Percentiles rank a stretch among this genome's conserved stretches.
These are phyloP conservation scores for Eptatretus atami DNA, from an alignment of 2,797 vertebrate genomes.

Conservation along the genomic window DNA sequence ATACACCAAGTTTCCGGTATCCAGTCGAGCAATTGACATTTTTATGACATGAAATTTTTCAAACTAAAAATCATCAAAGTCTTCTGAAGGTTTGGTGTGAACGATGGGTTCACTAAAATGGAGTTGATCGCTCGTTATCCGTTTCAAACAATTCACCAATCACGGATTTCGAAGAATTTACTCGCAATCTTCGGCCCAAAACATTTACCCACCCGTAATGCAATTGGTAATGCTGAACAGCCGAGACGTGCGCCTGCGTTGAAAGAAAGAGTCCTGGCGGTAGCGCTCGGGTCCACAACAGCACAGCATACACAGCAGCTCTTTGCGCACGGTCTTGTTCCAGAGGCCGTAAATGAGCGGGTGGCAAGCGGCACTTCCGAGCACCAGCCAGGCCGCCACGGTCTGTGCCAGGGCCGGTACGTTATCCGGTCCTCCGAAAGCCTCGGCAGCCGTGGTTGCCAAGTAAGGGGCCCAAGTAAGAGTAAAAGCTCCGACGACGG, in stretches of 20 bases:
- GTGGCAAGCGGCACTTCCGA: conserved; percentile 65
- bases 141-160: too few relatives aligned
- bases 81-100: too few relatives aligned
- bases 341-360: conserved; percentile 83
- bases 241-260: conserved; percentile 39
- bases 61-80: too few relatives aligned
- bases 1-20: neutral
- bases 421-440: conserved; percentile 46
- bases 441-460: conserved; percentile 50
- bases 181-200: neutral
- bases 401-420: conserved; percentile 57
- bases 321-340: conserved; percentile 94
- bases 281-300: conserved; percentile 64
- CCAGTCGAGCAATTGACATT: neutral
- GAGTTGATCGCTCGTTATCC: too few relatives aligned
- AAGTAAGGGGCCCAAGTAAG: conserved; percentile 82
- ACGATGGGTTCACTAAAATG: too few relatives aligned
- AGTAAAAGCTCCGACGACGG: conserved; percentile 65
- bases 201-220: conserved; percentile 43
- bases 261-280: conserved; percentile 60
- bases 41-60: too few relatives aligned
- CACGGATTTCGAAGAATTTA: too few relatives aligned
- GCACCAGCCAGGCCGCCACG: conserved; percentile 65
- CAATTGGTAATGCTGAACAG: conserved; percentile 92
- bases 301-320: conserved; percentile 43